A percentile compares a stretch with the other conserved stretches of the same genome.
phyloP scores from a whole-genome alignment of 2,888 invertebrate species.

The Hypomecis atomaria region DNA sequence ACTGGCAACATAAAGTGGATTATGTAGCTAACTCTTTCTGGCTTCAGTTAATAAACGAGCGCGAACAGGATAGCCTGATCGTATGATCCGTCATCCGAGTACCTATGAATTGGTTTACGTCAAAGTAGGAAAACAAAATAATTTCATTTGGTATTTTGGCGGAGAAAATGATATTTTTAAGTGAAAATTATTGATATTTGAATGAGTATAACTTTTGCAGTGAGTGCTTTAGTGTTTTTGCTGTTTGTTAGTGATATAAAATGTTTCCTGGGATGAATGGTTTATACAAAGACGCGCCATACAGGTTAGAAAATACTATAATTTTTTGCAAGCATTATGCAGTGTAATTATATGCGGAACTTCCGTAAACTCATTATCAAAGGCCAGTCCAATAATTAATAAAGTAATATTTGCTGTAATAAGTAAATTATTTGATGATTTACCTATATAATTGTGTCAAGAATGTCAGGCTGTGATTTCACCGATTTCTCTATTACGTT shows the following conservation, averaged over 20 bases:
- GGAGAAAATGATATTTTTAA: slow-evolving; percentile 57
- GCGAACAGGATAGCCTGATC: slow-evolving; percentile 63
- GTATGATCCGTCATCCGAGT: slow-evolving; percentile 74
- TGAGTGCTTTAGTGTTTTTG: slow-evolving; percentile 52
- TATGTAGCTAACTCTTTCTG: slow-evolving; percentile 51
- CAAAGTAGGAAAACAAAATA: slow-evolving; percentile 69
- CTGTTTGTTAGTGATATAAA: slow-evolving; percentile 48
- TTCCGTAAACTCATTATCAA: background rate
- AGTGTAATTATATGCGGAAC: slow-evolving; percentile 10
- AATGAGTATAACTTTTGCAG: slow-evolving; percentile 42
- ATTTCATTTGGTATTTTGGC: slow-evolving; percentile 44
- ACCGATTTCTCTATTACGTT: slow-evolving; percentile 38
- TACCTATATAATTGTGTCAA: slow-evolving; percentile 34
- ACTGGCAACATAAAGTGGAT: slow-evolving; percentile 54
- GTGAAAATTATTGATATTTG: slow-evolving; percentile 47
- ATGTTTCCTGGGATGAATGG: slow-evolving; percentile 78
- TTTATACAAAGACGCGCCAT: slow-evolving; percentile 71
- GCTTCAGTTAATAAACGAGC: slow-evolving; percentile 41
- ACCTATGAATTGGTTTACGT: slow-evolving; percentile 60
- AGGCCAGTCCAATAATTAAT: background rate
- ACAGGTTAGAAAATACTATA: slow-evolving; percentile 72
- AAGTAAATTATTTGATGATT: slow-evolving; percentile 8
- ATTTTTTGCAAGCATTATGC: slow-evolving; percentile 14
- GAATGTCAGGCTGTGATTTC: slow-evolving; percentile 37
- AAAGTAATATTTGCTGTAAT: slow-evolving; percentile 3